Evolutionary conservation across 2,888 invertebrate genomes (phyloP).

Genomic region (Ophioninae sp.): DNA sequence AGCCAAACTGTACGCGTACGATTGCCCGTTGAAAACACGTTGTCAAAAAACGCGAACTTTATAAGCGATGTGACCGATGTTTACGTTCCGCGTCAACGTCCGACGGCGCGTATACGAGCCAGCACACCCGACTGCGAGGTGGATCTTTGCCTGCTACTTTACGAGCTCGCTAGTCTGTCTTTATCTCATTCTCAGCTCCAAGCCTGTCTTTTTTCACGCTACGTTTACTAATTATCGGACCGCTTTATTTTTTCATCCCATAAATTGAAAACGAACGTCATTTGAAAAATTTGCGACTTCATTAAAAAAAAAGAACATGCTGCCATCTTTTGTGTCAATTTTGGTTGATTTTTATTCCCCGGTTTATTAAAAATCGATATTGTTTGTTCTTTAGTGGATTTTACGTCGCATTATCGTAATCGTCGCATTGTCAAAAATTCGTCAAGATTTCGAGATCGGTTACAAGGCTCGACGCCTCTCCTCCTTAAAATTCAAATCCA

Average conservation of each 20-base stretch:
- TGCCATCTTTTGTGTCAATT: too few species aligned
- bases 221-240: constrained; percentile 37
- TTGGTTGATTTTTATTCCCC: too few species aligned
- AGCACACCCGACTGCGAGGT: constrained; percentile 19
- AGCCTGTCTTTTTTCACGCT: constrained; percentile 10
- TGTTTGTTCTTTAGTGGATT: too few species aligned
- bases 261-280: constrained; percentile 13
- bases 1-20: not conserved
- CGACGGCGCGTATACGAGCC: constrained; percentile 53
- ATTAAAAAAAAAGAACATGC: too few species aligned
- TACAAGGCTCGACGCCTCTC: too few species aligned
- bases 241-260: constrained; percentile 25
- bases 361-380: too few species aligned
- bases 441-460: too few species aligned
- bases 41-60: constrained; percentile 60
- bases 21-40: constrained; percentile 33
- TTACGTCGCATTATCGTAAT: too few species aligned
- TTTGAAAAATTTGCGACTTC: constrained; percentile 6
- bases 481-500: too few species aligned
- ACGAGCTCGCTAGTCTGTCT: constrained; percentile 37
- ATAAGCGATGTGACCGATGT: constrained; percentile 33
- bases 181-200: constrained; percentile 10
- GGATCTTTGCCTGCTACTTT: constrained; percentile 38
- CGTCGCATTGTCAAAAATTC: too few species aligned
- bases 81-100: constrained; percentile 37